Evolutionary conservation across 2,888 invertebrate species (phyloP).

Genomic region (Lamellibrachia columna): DNA sequence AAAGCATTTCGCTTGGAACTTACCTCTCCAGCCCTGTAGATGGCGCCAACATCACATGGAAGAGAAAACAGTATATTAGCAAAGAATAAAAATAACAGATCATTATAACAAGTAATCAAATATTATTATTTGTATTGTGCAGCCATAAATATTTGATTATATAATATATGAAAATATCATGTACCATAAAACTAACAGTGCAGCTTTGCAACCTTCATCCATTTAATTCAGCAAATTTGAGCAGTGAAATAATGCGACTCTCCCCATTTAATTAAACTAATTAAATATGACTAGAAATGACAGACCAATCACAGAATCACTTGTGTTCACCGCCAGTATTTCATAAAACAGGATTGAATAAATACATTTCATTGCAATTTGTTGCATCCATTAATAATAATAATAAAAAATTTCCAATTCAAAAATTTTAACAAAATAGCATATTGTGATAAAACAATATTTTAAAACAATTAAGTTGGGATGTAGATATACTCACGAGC

Average conservation of each 20-base stretch:
- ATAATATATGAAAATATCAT: neutral
- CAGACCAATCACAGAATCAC: too few relatives aligned
- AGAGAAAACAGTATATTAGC: neutral
- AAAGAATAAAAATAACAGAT: neutral
- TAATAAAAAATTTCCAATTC: too few relatives aligned
- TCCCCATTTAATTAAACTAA: neutral
- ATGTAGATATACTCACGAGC: too few relatives aligned
- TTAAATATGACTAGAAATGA: too few relatives aligned
- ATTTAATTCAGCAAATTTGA: neutral
- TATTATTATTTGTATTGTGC: neutral
- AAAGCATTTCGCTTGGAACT: neutral
- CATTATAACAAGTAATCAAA: too few relatives aligned
- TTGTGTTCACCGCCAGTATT: too few relatives aligned
- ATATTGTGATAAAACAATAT: too few relatives aligned
- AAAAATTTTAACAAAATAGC: too few relatives aligned
- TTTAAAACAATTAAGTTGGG: too few relatives aligned
- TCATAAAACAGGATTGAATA: too few relatives aligned
- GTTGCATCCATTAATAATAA: neutral
- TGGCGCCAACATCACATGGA: neutral
- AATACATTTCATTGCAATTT: neutral
- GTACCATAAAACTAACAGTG: too few relatives aligned
- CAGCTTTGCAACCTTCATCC: neutral
- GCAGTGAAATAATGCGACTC: neutral
- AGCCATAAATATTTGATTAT: neutral
- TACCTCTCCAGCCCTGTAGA: neutral